Conservation (phyloP, 2,797 vertebrate genomes). For the Hylomyscus alleni region DNA sequence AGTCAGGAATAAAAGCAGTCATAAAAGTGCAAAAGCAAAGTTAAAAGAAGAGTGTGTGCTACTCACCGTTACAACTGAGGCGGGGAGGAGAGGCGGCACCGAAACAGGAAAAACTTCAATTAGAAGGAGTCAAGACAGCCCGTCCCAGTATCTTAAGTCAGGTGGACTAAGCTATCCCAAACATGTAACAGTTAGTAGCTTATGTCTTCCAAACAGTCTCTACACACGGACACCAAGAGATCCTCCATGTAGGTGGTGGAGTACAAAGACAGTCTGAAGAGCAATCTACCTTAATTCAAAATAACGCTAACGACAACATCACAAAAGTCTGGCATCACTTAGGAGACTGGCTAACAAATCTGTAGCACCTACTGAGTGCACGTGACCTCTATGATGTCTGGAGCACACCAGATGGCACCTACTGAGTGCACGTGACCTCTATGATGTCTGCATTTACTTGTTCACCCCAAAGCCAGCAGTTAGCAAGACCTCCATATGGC, state of each 20-base stretch:
- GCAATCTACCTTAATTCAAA: conserved; percentile 31
- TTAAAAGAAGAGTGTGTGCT: conserved; percentile 26
- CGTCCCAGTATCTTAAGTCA: conserved; percentile 44
- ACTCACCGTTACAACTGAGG: conserved; percentile 98
- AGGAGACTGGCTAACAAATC: conserved; percentile 11
- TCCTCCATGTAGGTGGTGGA: background rate
- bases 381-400: background rate
- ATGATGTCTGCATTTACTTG: background rate
- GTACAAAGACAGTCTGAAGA: conserved; percentile 4
- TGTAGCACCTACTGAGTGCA: background rate
- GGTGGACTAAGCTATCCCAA: conserved; percentile 59
- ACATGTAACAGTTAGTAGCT: conserved; percentile 51
- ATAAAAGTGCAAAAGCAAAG: background rate
- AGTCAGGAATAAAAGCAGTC: background rate
- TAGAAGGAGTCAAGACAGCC: conserved; percentile 75
- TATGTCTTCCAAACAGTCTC: conserved; percentile 33
- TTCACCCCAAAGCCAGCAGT: background rate
- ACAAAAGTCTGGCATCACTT: background rate
- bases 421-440: background rate
- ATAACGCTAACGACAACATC: background rate
- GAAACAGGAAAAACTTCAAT: conserved; percentile 83
- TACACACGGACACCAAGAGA: background rate
- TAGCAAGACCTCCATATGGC: background rate
- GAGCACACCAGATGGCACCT: background rate
- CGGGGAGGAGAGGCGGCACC: conserved; percentile 67